Evolutionary conservation across 1,140 invertebrate species (phyloP).

Genomic region (Eupeodes corollae): DNA sequence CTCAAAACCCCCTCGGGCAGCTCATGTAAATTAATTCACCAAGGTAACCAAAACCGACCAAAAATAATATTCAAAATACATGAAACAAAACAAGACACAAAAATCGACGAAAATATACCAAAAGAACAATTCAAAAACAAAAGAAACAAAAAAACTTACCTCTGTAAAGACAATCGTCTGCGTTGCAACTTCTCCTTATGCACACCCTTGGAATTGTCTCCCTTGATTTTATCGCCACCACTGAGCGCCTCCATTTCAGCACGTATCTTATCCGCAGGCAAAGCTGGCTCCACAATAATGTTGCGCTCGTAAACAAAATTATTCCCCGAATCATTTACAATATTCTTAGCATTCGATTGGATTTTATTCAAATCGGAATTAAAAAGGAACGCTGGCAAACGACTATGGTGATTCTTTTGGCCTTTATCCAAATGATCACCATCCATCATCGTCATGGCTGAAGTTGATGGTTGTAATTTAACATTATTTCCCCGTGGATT

Average conservation of each 20-base stretch:
- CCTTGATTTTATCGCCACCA: slow-evolving; percentile 3
- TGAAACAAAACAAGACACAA: too few species aligned
- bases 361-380: slow-evolving; percentile 7
- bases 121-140: too few species aligned
- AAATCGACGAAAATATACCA: too few species aligned
- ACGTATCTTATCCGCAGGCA: slow-evolving; percentile 6
- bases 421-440: not conserved
- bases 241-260: not conserved
- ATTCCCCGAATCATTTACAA: slow-evolving; percentile 4
- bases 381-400: slow-evolving; percentile 6
- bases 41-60: too few species aligned
- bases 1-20: too few species aligned
- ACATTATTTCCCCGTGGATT: too few species aligned
- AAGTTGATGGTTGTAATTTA: too few species aligned
- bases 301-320: slow-evolving; percentile 13
- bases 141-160: slow-evolving; percentile 2
- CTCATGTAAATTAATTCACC: too few species aligned
- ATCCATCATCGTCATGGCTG: too few species aligned
- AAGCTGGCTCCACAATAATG: slow-evolving; percentile 5
- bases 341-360: slow-evolving; percentile 11
- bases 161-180: slow-evolving; percentile 3
- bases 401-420: slow-evolving; percentile 3
- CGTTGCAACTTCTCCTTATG: slow-evolving; percentile 4
- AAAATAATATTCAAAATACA: too few species aligned
- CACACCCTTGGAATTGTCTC: slow-evolving; percentile 5